Base-by-base conservation (phyloP, 2,888 invertebrate genomes). In the Anagyrus pseudococci region DNA sequence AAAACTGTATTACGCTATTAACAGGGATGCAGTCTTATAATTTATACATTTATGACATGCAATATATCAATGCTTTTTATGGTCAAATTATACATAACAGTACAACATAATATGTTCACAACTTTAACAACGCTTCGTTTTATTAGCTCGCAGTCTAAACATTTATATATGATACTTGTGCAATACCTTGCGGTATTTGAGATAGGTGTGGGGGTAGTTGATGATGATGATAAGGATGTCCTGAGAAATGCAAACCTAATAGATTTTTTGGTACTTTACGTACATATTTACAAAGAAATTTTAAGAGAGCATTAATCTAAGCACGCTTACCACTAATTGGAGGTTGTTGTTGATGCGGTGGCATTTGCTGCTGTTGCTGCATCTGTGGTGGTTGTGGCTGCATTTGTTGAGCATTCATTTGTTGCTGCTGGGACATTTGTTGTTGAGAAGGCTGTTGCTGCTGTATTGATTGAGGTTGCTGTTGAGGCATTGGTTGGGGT, bases 151-250 rank as follows among this genome's bases (percentile, higher is more conserved):
- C n/a, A n/a, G n/a, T n/a, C n/a, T n/a, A n/a, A 37, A 37, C 33
- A 20, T 50, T n/a, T 46, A 56, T 20, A 49, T 23, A 23, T 33
- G 33, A 4, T 19, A 7, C n/a, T 19, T 15, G 17, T 29, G 20
- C 19, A 44, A 66, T 66, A 66, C 66, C 66, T 66, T 66, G 65
- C 55, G 62, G 62, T 65, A 64, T 60, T 64, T 66, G 59, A 44
- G 58, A 59, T 56, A 60, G 67, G 29, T 65, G 62, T 19, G 59
- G 68, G 43, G 69, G 67, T 50, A 78, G 79, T 33, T 78, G 75
- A 19, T 77, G 71, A 56, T 73, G 77, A 68, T 70, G 73, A 57
- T 59, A 62, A 49, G 59, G 57, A 58, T 55, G 10, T 8, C 66
- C 66, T 66, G 57, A 49, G 53, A 19, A 62, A 53, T 37, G 33